phyloP scores from a whole-genome alignment of 2,888 invertebrate genomes.

The Hirtodrosophila confusa region DNA sequence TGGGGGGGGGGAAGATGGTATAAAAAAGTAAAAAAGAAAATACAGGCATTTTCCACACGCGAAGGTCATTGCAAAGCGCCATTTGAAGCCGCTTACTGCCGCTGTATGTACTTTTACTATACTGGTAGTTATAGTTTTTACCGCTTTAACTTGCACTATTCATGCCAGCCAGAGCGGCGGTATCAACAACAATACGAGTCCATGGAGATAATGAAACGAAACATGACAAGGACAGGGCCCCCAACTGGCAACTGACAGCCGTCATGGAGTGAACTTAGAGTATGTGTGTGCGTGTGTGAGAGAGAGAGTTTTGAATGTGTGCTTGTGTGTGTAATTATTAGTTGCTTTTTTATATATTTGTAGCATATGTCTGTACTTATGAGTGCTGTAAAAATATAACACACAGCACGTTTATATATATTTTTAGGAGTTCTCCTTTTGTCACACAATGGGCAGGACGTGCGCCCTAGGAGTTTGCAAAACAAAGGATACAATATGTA shows the following conservation, averaged over 20 bases:
- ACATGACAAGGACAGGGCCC: conserved; percentile 72
- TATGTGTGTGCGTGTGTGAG: conserved; percentile 5
- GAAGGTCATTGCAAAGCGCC: conserved; percentile 73
- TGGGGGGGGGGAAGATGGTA: neutral
- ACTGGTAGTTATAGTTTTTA: conserved; percentile 33
- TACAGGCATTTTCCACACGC: conserved; percentile 58
- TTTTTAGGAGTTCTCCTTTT: too few species aligned
- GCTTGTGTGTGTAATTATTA: conserved; percentile 50
- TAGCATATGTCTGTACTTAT: too few species aligned
- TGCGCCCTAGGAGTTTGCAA: too few species aligned
- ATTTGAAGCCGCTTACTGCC: conserved; percentile 61
- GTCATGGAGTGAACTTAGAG: conserved; percentile 16
- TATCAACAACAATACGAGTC: conserved; percentile 40
- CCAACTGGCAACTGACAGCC: conserved; percentile 29
- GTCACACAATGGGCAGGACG: too few species aligned
- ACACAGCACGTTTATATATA: too few species aligned
- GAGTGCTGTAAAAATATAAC: too few species aligned
- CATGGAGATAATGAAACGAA: conserved; percentile 60
- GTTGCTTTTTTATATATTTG: neutral
- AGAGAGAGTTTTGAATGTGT: conserved; percentile 24
- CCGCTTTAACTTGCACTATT: conserved; percentile 21
- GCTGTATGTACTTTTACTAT: conserved; percentile 37
- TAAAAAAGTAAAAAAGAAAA: conserved; percentile 9
- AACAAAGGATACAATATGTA: too few species aligned
- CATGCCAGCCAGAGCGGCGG: conserved; percentile 23